Evolutionary conservation across 23 tunicate genomes (phyloP), one percentile per base, ranked within the genome.

Genomic region (Styela plicata): DNA sequence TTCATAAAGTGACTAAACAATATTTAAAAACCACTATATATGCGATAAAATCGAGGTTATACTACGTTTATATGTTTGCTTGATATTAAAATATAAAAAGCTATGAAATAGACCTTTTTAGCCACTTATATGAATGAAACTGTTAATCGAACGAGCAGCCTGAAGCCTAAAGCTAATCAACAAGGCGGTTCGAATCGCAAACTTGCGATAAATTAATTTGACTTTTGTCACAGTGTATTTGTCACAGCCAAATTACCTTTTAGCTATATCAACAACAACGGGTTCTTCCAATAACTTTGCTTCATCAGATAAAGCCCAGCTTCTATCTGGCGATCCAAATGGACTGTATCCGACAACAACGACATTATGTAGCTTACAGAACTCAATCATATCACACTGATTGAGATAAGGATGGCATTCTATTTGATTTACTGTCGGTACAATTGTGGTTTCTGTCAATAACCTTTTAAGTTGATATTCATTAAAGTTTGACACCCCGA

Each of bases 401-500:
- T 10, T 2, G 5, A 86, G 76, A 71, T 86, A 86, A 13, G 90
- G 86, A 32, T 86, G 86, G 35, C 33, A 61, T 71, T 86, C 90
- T 53, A 80, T 69, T 63, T 86, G 90, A 82, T 86, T 82, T 32
- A 82, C 86, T 26, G 74, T 86, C 26, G 90, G 90, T 22, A 33
- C 63, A 18, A 86, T 82, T 5, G 31, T 23, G 29, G 74, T 30
- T 17, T 82, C 57, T 7, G 52, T 30, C 19, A 73, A 18, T 24
- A 86, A 22, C 24, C 82, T 63, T 2, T 86, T 70, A 52, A 86
- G 64, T 53, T 86, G 90, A 53, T 44, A 82, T 19, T 27, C 35
- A 64, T 86, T 86, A 36, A 86, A 86, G 71, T 86, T 86, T 19
- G 79, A 64, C 18, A 86, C 81, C 20, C 86, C 90, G 37, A 86